Percentiles rank a stretch among this genome's conserved stretches.
These are phyloP conservation scores for Catonia carolina DNA, from an alignment of 2,888 invertebrate genomes.

Conservation along the genomic window DNA sequence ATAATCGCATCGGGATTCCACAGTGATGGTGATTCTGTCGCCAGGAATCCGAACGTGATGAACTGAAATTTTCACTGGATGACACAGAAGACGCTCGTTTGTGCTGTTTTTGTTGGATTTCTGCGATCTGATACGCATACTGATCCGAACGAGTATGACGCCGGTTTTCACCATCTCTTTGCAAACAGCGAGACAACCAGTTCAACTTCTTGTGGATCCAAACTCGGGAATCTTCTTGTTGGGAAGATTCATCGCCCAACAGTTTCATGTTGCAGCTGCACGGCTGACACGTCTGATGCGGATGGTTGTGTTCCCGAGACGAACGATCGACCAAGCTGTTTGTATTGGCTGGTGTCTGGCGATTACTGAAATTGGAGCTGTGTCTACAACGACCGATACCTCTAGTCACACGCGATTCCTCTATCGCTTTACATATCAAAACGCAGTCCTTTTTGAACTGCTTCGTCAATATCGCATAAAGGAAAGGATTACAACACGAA, in stretches of 20 bases:
- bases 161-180: constrained; percentile 43
- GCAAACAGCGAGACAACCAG: constrained; percentile 47
- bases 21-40: constrained; percentile 64
- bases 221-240: constrained; percentile 38
- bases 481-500: constrained; percentile 95
- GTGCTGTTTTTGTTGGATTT: constrained; percentile 67
- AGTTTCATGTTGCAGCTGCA: constrained; percentile 55
- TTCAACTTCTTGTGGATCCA: constrained; percentile 45
- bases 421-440: constrained; percentile 90
- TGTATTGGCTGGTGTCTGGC: constrained; percentile 80
- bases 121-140: constrained; percentile 68
- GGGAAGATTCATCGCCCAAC: constrained; percentile 39
- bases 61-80: constrained; percentile 84
- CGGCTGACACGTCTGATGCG: constrained; percentile 43
- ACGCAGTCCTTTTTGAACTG: constrained; percentile 97
- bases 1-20: constrained; percentile 64
- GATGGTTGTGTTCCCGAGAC: constrained; percentile 57
- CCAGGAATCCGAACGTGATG: constrained; percentile 83
- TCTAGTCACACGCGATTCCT: constrained; percentile 83
- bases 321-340: constrained; percentile 76
- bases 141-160: constrained; percentile 50
- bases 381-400: constrained; percentile 81
- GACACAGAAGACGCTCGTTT: constrained; percentile 76
- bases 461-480: constrained; percentile 95
- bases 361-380: constrained; percentile 79